These are phyloP conservation scores for Cosmia trapezina DNA, from an alignment of 2,888 invertebrate species.

Conservation along the genomic window DNA sequence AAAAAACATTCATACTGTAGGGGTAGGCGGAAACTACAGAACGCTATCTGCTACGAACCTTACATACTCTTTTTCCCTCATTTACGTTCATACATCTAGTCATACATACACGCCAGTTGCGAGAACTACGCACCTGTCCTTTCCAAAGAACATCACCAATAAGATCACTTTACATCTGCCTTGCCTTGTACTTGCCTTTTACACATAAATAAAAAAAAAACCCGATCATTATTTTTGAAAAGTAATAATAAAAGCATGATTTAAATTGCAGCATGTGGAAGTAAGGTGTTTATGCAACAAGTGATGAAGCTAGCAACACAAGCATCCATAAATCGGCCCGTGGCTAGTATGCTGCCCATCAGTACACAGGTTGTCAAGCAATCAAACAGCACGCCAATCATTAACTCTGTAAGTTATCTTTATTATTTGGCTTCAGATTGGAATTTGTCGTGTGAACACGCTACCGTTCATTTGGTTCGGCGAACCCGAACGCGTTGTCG, in stretches of 20 bases:
- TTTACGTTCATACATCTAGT: too few relatives aligned
- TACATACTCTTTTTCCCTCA: too few relatives aligned
- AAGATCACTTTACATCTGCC: too few relatives aligned
- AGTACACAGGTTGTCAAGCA: conserved; percentile 69
- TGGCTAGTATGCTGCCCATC: conserved; percentile 70
- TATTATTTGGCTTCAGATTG: not conserved
- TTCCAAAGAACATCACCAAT: too few relatives aligned
- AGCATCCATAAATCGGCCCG: conserved; percentile 69
- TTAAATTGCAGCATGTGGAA: conserved; percentile 77
- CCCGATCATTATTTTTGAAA: not conserved
- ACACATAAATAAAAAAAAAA: not conserved
- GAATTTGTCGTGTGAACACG: not conserved
- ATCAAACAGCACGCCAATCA: conserved; percentile 75
- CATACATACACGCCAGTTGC: too few relatives aligned
- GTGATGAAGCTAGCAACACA: conserved; percentile 77
- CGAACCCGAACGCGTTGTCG: not conserved
- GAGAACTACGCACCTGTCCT: too few relatives aligned
- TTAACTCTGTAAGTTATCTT: conserved; percentile 77
- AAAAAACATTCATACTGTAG: too few relatives aligned
- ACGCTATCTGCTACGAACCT: too few relatives aligned
- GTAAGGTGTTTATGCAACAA: conserved; percentile 76
- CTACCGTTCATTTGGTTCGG: not conserved
- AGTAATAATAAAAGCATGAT: not conserved
- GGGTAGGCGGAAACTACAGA: too few relatives aligned
- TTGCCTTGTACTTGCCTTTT: too few relatives aligned